Base-by-base conservation (phyloP, 1,140 invertebrate genomes). In the Eupristina koningsbergeri region DNA sequence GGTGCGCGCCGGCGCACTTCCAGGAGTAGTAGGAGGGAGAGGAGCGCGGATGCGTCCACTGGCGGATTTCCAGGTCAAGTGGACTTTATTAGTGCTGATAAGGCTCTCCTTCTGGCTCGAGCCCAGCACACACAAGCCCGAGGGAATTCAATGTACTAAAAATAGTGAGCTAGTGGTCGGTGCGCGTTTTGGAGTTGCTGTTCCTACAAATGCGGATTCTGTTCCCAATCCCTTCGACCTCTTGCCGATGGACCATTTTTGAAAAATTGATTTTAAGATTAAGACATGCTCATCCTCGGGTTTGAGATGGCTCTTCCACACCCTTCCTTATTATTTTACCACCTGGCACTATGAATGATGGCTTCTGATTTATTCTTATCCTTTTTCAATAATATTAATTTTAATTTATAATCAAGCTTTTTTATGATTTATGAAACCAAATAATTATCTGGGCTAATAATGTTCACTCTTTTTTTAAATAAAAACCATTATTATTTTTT, bases 11-110 rank as follows among this genome's bases (percentile, higher is more conserved):
- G 29, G 22, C 73, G 45, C 29, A 22, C n/a, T n/a, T n/a, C 17
- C n/a, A 58, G 26, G 50, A 19, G 29, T 26, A 3, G 11, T 11
- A 41, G 11, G 36, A 69, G 64, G 3, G 31, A 39, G 47, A 39
- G 3, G 29, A 50, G 45, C 6, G n/a, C 45, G 2, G 34, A 31
- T 41, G 50, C 29, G 45, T 34, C 36, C 47, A 45, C 73, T 84
- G 83, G 83, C 83, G 71, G 73, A 76, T 80, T 84, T 84, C 83
- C 83, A 84, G 83, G 83, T 84, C 83, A 84, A 84, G 71, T 84
- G 78, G 83, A 81, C 71, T 84, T 84, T 84, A 84, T 84, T 84
- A 71, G 63, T 47, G 77, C 71, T 81, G 83, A 84, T 84, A 81
- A 81, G 78, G 31, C 61, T 26, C 41, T 64, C n/a, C 78, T 64